Conservation (phyloP, 2,113 vertebrate species). For the Rhabdomys dilectus region DNA sequence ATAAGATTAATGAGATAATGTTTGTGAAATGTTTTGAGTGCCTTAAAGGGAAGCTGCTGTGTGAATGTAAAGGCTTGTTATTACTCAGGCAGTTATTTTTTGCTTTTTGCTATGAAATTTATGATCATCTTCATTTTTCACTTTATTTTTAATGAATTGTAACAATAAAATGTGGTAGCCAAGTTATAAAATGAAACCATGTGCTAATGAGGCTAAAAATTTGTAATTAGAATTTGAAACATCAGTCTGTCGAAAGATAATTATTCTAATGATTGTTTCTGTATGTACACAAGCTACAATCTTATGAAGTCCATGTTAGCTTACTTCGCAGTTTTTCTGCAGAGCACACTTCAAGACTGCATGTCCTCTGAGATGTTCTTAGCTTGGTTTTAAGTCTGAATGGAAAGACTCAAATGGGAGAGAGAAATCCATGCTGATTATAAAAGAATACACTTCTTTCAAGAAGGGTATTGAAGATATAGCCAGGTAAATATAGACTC, state of each 20-base stretch:
- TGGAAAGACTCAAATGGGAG: background rate
- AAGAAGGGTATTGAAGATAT: background rate
- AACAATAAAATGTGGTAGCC: constrained; percentile 81
- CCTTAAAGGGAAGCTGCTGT: constrained; percentile 76
- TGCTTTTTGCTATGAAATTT: constrained; percentile 75
- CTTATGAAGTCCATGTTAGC: constrained; percentile 60
- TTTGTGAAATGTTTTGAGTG: constrained; percentile 80
- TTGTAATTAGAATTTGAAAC: constrained; percentile 80
- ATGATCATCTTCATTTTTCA: constrained; percentile 77
- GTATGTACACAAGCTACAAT: constrained; percentile 66
- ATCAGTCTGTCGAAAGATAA: constrained; percentile 78
- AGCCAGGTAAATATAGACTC: background rate
- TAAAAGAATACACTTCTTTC: constrained; percentile 5
- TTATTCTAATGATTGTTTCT: constrained; percentile 78
- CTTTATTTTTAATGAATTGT: constrained; percentile 79
- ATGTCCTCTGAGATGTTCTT: constrained; percentile 23
- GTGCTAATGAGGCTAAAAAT: constrained; percentile 80
- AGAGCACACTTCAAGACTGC: constrained; percentile 40
- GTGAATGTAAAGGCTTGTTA: constrained; percentile 69
- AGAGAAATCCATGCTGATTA: constrained; percentile 31
- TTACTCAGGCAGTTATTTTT: constrained; percentile 61
- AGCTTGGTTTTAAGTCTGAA: constrained; percentile 20
- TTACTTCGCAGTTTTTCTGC: constrained; percentile 63
- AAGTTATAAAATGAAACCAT: constrained; percentile 76
- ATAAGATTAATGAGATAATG: constrained; percentile 75